Base-by-base conservation (phyloP, 2,797 vertebrate genomes). In the Pitangus sulphuratus region DNA sequence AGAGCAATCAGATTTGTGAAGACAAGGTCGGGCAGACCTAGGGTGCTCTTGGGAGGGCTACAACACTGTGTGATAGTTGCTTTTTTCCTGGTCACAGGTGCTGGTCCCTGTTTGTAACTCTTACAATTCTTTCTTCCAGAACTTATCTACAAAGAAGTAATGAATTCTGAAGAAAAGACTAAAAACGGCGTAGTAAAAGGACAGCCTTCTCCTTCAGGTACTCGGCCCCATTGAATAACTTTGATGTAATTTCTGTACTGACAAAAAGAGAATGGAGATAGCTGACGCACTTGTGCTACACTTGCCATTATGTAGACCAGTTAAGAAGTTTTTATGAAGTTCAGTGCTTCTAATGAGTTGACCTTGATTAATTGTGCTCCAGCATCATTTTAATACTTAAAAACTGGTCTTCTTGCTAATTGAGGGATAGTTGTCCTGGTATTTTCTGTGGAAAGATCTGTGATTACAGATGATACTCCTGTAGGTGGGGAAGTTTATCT, bases 141-240 rank as follows among this genome's bases (percentile, higher is more conserved):
- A 98, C 98, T 99, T 87, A 99, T 99, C 98, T 99, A 99, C 98
- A 99, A 99, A 98, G 99, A 99, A 98, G 99, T 99, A 97, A 99
- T 99, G 99, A 99, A 99, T 98, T 99, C 99, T 90, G 99, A 99
- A 99, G 99, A 99, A 98, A 99, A 99, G 98, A 99, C 99, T 96
- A 99, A 99, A 98, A 99, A 99, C 87, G 99, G 99, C 12, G 99
- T 99, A 97, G 99, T 99, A 98, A 99, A 99, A 99, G 99, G 99
- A 98, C 99, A 99, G 81, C 99, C 99, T 97, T 99, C 99, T 98
- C 99, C 99, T 99, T 99, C 99, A 99, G 99, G 99, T 99, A 99
- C 99, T 99, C 99, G 92, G 83, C 97, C 97, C 95, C 96, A 94
- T 91, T 96, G 97, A 98, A 98, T 97, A 90, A 91, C 89, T 74